Evolutionary conservation across 2,113 vertebrate genomes (phyloP).

Genomic region (Phyllopteryx taeniolatus): DNA sequence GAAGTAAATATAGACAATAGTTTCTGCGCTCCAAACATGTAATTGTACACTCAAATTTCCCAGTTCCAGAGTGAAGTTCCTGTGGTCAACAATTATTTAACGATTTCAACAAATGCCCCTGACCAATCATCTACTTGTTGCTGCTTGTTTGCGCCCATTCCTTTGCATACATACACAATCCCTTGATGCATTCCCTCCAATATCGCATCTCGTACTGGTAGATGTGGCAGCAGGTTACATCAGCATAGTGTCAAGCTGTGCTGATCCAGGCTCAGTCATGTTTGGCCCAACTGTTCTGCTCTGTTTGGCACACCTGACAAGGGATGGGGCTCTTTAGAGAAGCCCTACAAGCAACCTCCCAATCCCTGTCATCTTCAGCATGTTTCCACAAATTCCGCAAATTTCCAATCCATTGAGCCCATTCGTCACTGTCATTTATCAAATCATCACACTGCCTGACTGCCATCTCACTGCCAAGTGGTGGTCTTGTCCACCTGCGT

Average conservation of each 20-base stretch:
- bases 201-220: slow-evolving; percentile 24
- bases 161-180: slow-evolving; percentile 18
- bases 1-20: too few species aligned
- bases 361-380: slow-evolving; percentile 13
- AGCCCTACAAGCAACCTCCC: slow-evolving; percentile 1
- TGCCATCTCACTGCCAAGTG: slow-evolving; percentile 37
- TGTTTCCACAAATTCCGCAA: slow-evolving; percentile 27
- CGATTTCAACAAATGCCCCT: neutral
- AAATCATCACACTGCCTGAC: slow-evolving; percentile 43
- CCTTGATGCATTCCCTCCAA: neutral
- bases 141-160: slow-evolving; percentile 17
- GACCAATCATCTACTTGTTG: neutral
- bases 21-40: too few species aligned
- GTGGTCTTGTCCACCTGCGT: slow-evolving; percentile 31
- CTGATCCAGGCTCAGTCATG: slow-evolving; percentile 23
- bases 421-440: slow-evolving; percentile 51
- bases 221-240: slow-evolving; percentile 51
- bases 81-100: neutral
- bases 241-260: slow-evolving; percentile 29
- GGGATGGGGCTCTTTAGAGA: slow-evolving; percentile 30
- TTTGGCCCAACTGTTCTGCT: slow-evolving; percentile 55
- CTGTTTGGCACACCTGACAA: slow-evolving; percentile 58
- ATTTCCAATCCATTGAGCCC: slow-evolving; percentile 33
- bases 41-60: too few species aligned
- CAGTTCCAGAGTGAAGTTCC: too few species aligned